Conservation (phyloP, 2,888 invertebrate genomes). For the Ectemnius cavifrons region DNA sequence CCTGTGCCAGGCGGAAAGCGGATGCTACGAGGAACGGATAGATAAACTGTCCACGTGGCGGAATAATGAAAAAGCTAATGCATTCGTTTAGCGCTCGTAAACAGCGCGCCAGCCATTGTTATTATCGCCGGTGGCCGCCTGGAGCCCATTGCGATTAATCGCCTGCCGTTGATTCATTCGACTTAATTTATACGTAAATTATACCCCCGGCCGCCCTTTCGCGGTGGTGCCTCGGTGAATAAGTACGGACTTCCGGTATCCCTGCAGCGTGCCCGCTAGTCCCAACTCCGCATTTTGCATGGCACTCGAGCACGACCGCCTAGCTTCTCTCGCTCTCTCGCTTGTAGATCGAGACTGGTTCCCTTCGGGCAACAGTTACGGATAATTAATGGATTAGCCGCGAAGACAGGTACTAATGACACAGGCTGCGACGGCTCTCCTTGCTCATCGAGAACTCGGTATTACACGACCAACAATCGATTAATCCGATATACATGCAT, state of each 20-base stretch:
- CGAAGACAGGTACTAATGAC: not conserved
- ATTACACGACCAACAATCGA: no score
- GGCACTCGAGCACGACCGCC: constrained; percentile 41
- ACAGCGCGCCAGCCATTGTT: constrained; percentile 66
- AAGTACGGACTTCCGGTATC: constrained; percentile 75
- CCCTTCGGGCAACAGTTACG: not conserved
- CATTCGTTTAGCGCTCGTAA: constrained; percentile 71
- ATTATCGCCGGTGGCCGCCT: constrained; percentile 64
- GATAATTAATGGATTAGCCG: not conserved
- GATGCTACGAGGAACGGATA: constrained; percentile 50
- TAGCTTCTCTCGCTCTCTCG: not conserved
- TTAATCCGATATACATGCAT: no score
- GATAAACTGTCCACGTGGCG: constrained; percentile 70
- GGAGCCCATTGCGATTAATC: constrained; percentile 71
- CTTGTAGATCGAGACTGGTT: not conserved
- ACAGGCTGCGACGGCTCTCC: no score
- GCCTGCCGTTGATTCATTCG: constrained; percentile 74
- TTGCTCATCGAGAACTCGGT: no score
- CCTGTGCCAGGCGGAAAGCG: constrained; percentile 56
- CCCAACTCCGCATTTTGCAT: constrained; percentile 48
- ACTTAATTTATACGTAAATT: constrained; percentile 75
- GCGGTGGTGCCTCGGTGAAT: constrained; percentile 70
- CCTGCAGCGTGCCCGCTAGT: no score
- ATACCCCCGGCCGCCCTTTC: constrained; percentile 71
- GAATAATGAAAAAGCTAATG: constrained; percentile 72